These are phyloP conservation scores for Panagrolaimus sp. DNA, from an alignment of 1,140 invertebrate species.

Conservation along the genomic window DNA sequence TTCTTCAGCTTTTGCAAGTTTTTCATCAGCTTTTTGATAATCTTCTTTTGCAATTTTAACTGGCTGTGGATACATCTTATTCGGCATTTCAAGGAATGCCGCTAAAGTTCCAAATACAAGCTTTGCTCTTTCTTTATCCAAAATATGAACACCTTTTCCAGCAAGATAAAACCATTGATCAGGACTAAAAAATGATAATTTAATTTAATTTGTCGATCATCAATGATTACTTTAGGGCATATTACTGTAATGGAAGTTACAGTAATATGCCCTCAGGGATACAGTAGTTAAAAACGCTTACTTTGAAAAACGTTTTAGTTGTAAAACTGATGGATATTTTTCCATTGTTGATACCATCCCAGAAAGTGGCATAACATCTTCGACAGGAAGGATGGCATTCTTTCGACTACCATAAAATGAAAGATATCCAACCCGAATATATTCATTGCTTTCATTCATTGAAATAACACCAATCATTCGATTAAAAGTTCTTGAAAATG, in stretches of 20 bases:
- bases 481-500: constrained; percentile 21
- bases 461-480: constrained; percentile 29
- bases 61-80: no score
- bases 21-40: no score
- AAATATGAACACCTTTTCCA: constrained; percentile 7
- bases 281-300: not conserved
- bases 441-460: constrained; percentile 11
- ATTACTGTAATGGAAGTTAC: not conserved
- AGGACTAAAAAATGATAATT: not conserved
- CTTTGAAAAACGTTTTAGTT: constrained; percentile 3
- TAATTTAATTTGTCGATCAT: no score
- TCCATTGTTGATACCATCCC: not conserved
- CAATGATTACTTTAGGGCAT: no score
- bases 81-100: not conserved
- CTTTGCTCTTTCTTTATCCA: constrained; percentile 11
- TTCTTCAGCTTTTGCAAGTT: not conserved
- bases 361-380: constrained; percentile 16
- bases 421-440: constrained; percentile 28
- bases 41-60: no score
- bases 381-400: constrained; percentile 14
- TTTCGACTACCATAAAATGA: constrained; percentile 20
- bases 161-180: not conserved
- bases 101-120: not conserved
- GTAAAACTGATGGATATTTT: not conserved
- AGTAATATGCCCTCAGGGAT: not conserved